phyloP scores from a whole-genome alignment of 2,888 invertebrate genomes.

The Cacoxenus indagator region DNA sequence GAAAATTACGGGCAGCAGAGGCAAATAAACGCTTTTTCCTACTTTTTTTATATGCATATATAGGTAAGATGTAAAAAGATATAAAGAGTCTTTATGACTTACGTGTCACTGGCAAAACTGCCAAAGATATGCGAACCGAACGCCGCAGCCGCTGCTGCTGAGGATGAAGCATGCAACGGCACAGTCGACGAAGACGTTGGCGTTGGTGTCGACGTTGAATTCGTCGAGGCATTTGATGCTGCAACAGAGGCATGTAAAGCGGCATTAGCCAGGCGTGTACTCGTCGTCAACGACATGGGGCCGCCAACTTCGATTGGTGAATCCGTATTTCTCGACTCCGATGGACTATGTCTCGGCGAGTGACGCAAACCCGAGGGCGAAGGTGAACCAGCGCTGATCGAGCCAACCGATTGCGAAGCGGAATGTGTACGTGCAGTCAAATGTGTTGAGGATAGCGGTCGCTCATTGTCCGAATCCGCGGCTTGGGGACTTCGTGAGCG shows the following conservation, averaged over 20 bases:
- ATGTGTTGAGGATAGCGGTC: slow-evolving; percentile 69
- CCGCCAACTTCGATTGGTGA: slow-evolving; percentile 74
- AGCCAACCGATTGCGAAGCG: slow-evolving; percentile 72
- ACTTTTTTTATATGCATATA: background rate
- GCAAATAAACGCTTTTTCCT: too few relatives aligned
- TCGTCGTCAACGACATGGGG: slow-evolving; percentile 69
- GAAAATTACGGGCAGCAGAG: too few relatives aligned
- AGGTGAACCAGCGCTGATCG: slow-evolving; percentile 71
- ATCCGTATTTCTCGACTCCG: slow-evolving; percentile 74
- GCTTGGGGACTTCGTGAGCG: slow-evolving; percentile 65
- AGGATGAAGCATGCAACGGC: slow-evolving; percentile 2
- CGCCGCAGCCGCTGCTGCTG: slow-evolving; percentile 73
- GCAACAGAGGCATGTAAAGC: slow-evolving; percentile 36
- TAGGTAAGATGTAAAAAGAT: background rate
- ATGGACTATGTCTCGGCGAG: slow-evolving; percentile 71
- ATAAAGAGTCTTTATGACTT: slow-evolving; percentile 56
- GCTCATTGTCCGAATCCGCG: slow-evolving; percentile 69
- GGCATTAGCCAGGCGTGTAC: slow-evolving; percentile 44
- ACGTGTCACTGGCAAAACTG: slow-evolving; percentile 74
- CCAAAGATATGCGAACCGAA: slow-evolving; percentile 80
- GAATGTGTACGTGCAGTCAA: slow-evolving; percentile 65
- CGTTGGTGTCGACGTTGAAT: slow-evolving; percentile 53
- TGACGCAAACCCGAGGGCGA: slow-evolving; percentile 67
- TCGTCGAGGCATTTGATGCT: slow-evolving; percentile 37
- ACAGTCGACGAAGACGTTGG: slow-evolving; percentile 53